A percentile compares a stretch with the other conserved stretches of the same genome.
Evolutionary conservation across 1,140 invertebrate genomes (phyloP).

Genomic region (Drosophila elegans): DNA sequence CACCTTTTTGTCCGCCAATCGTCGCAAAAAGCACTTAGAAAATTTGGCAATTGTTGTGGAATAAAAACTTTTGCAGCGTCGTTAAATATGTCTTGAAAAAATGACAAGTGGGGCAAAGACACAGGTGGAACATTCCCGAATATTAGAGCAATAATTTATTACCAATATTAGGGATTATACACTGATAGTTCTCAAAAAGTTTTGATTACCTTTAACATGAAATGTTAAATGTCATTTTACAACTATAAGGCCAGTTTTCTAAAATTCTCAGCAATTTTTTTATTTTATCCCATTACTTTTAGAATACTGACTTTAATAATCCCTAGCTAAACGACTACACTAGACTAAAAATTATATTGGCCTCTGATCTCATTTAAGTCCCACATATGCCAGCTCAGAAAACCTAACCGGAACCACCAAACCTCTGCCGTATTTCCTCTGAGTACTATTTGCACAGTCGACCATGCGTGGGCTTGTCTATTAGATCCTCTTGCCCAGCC

Average conservation of each 20-base stretch:
- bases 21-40: constrained; percentile 28
- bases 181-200: no score
- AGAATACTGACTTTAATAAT: background rate
- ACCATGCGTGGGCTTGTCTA: constrained; percentile 17
- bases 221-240: no score
- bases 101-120: constrained; percentile 2
- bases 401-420: constrained; percentile 15
- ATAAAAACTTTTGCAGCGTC: constrained; percentile 10
- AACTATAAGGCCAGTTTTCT: no score
- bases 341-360: constrained; percentile 23
- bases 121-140: no score
- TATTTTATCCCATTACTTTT: no score
- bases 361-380: constrained; percentile 25
- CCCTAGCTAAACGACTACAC: background rate
- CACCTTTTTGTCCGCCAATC: constrained; percentile 56
- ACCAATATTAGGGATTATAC: no score
- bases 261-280: no score
- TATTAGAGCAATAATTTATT: no score
- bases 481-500: constrained; percentile 12
- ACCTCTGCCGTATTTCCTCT: background rate
- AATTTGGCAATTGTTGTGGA: constrained; percentile 16
- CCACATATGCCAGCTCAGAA: constrained; percentile 15
- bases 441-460: constrained; percentile 28
- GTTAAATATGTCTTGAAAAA: constrained; percentile 7
- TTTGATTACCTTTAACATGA: no score